phyloP scores from a whole-genome alignment of 2,113 vertebrate species.

The Ammodytes marinus region DNA sequence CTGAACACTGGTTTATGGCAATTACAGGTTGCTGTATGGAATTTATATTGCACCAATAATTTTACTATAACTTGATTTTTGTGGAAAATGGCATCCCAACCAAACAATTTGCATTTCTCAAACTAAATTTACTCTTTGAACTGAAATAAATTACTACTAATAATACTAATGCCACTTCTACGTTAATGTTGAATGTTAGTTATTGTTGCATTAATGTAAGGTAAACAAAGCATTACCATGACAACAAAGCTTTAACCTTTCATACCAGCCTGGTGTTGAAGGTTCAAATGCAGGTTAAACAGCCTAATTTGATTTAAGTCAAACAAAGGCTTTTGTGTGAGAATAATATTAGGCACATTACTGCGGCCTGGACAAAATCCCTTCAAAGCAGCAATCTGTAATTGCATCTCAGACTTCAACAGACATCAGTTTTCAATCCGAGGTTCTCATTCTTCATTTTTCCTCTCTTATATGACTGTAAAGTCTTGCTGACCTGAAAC shows the following conservation, averaged over 20 bases:
- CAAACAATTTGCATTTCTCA: background rate
- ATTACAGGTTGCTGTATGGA: background rate
- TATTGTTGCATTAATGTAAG: background rate
- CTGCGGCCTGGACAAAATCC: background rate
- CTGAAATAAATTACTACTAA: too few relatives aligned
- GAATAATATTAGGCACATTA: background rate
- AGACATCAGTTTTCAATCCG: background rate
- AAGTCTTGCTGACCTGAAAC: background rate
- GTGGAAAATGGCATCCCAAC: background rate
- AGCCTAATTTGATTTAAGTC: background rate
- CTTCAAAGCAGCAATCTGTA: background rate
- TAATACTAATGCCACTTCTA: too few relatives aligned
- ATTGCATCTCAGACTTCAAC: background rate
- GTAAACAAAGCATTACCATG: background rate
- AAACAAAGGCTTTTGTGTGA: background rate
- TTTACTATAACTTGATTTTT: background rate
- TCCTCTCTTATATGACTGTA: background rate
- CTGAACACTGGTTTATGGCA: background rate
- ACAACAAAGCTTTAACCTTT: background rate
- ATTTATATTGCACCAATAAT: too few relatives aligned
- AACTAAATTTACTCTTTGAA: background rate
- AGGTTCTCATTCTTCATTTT: background rate
- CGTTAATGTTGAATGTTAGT: background rate
- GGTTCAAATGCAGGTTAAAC: background rate
- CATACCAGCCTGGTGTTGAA: background rate